Evolutionary conservation across 2,888 invertebrate species (phyloP).

Genomic region (Andrena haemorrhoa): DNA sequence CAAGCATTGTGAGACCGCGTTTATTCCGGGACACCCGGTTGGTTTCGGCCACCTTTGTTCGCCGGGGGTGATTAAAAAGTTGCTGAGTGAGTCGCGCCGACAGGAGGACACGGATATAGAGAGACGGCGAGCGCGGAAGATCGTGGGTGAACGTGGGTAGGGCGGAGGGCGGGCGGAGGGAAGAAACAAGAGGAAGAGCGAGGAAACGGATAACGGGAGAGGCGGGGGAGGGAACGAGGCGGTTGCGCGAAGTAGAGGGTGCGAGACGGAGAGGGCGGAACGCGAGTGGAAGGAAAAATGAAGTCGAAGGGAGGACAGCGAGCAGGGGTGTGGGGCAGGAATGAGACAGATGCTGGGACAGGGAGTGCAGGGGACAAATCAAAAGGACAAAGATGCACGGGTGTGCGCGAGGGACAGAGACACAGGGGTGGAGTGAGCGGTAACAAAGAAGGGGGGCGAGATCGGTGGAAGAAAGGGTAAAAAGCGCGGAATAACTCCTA

Average conservation of each 20-base stretch:
- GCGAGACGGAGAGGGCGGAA: background rate
- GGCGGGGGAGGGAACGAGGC: background rate
- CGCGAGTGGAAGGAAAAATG: background rate
- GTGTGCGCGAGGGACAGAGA: conserved; percentile 18
- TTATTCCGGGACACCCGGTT: conserved; percentile 69
- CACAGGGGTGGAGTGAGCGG: conserved; percentile 30
- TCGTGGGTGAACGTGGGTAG: conserved; percentile 17
- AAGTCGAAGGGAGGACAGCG: background rate
- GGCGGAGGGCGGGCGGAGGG: background rate
- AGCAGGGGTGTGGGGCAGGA: background rate
- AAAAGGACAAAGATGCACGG: conserved; percentile 31
- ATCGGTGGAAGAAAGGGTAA: conserved; percentile 58
- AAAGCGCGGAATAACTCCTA: conserved; percentile 72
- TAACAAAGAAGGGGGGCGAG: conserved; percentile 26
- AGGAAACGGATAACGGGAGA: conserved; percentile 4
- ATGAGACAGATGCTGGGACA: conserved; percentile 5
- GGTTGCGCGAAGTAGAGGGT: background rate
- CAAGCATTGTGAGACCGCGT: conserved; percentile 19
- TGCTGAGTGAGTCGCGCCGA: conserved; percentile 72
- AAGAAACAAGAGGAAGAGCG: background rate
- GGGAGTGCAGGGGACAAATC: conserved; percentile 25
- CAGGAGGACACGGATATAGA: conserved; percentile 53
- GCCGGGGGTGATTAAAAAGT: conserved; percentile 80
- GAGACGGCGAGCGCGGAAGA: conserved; percentile 2
- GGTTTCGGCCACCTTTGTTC: conserved; percentile 75